Evolutionary conservation across 2,888 invertebrate species (phyloP).

Genomic region (Pseudoips prasinana): DNA sequence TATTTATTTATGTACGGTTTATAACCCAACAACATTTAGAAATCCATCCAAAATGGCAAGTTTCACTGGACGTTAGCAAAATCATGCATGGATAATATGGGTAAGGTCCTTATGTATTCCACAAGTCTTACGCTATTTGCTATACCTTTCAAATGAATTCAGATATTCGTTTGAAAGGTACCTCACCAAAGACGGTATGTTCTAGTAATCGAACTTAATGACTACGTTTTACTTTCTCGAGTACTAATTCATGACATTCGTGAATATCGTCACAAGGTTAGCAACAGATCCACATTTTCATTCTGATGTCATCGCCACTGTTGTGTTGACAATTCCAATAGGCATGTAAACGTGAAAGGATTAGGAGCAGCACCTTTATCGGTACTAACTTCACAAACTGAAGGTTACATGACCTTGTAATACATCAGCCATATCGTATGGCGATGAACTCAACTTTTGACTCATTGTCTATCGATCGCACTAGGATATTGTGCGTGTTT

Average conservation of each 20-base stretch:
- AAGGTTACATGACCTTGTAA: slow-evolving; percentile 65
- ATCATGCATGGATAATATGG: too few species aligned
- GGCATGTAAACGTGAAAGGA: slow-evolving; percentile 38
- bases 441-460: slow-evolving; percentile 50
- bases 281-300: slow-evolving; percentile 14
- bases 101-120: too few species aligned
- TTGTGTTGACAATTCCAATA: slow-evolving; percentile 44
- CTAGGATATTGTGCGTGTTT: slow-evolving; percentile 29
- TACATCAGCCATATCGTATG: slow-evolving; percentile 49
- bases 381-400: slow-evolving; percentile 28
- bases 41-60: too few species aligned
- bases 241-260: slow-evolving; percentile 7
- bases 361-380: slow-evolving; percentile 44
- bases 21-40: too few species aligned
- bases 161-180: too few species aligned
- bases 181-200: too few species aligned
- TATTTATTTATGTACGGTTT: too few species aligned
- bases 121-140: too few species aligned
- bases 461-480: slow-evolving; percentile 50
- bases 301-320: slow-evolving; percentile 41
- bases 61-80: too few species aligned
- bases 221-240: too few species aligned
- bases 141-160: too few species aligned
- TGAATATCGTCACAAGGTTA: slow-evolving; percentile 28
- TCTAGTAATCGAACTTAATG: too few species aligned